Evolutionary conservation across 2,113 vertebrate genomes (phyloP).

Genomic region (Ramphastos sulfuratus): DNA sequence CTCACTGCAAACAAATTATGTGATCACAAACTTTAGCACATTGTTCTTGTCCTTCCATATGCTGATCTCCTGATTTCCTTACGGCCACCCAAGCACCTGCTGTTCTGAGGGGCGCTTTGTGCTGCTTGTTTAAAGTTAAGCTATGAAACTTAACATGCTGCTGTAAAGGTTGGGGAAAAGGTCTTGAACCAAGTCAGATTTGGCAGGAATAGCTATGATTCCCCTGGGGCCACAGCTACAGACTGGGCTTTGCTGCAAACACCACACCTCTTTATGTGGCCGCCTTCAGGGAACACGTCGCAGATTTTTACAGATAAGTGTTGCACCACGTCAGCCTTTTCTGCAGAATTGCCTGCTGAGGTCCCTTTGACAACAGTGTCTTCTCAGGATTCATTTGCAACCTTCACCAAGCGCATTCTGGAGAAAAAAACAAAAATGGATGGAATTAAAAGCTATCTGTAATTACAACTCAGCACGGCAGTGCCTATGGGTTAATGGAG

Average conservation of each 20-base stretch:
- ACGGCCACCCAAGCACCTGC: background rate
- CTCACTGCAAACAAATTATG: constrained; percentile 23
- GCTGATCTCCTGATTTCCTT: background rate
- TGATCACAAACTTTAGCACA: background rate
- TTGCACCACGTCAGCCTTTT: background rate
- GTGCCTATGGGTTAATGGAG: background rate
- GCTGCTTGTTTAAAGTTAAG: background rate
- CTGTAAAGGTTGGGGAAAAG: background rate
- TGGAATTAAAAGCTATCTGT: background rate
- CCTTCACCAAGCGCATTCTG: background rate
- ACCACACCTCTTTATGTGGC: fast-evolving
- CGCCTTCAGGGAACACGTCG: fast-evolving
- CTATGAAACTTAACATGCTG: background rate
- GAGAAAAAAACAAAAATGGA: background rate
- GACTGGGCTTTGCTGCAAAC: background rate
- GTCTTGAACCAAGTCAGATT: background rate
- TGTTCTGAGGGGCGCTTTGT: background rate
- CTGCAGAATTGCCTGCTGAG: background rate
- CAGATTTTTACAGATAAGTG: background rate
- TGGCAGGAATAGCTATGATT: background rate
- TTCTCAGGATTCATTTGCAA: background rate
- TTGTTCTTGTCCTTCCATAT: background rate
- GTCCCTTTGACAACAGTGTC: background rate
- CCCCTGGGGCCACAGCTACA: background rate
- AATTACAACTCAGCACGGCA: background rate